Base-by-base conservation (phyloP, 2,113 vertebrate genomes). In the Agapornis roseicollis region DNA sequence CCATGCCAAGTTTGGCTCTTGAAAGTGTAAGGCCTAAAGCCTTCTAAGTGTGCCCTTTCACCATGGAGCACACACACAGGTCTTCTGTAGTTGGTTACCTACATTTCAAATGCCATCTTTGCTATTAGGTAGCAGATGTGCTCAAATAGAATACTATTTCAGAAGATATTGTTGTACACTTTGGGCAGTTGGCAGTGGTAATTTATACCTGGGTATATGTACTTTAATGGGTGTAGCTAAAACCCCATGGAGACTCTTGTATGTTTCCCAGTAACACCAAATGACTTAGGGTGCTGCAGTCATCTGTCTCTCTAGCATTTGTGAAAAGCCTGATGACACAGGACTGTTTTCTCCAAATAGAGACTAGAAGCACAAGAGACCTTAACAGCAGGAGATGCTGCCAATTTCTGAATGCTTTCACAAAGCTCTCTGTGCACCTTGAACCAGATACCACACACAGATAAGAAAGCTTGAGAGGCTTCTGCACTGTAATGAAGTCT, bases 401-500 rank as follows among this genome's bases (percentile, higher is more conserved):
- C 50, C 76, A 76, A 3, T 64, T 80, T 93, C 60, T 74, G 1
- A 31, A 53, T 72, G 47, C 33, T 42, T 86, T 55, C 50, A 64
- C 49, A 60, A 74, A 92, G 47, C 65, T 23, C 33, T 63, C 42
- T 80, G 37, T 84, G 39, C 86, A 79, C 65, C 80, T 92, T 84
- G 27, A 52, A 60, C 83, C 77, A 89, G 89, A 95, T 95, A 52
- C 42, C 88, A 79, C 1, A 1, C 20, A 29, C 46, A 89, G 92
- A 95, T 94, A 93, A 96, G 90, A 84, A 70, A 74, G 33, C 4
- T 31, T 81, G 83, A 90, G 69, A 94, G 27, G 22, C 77, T 81
- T 83, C 24, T 1, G 5, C 42, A 11, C 12, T 50, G 42, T 13
- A 56, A 64, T 41, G 55, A 24, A 6, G 27, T 68, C 60, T 89